Evolutionary conservation across 2,888 invertebrate species (phyloP), one percentile per base, ranked within the genome.

Genomic region (Drosophila glabriapex): DNA sequence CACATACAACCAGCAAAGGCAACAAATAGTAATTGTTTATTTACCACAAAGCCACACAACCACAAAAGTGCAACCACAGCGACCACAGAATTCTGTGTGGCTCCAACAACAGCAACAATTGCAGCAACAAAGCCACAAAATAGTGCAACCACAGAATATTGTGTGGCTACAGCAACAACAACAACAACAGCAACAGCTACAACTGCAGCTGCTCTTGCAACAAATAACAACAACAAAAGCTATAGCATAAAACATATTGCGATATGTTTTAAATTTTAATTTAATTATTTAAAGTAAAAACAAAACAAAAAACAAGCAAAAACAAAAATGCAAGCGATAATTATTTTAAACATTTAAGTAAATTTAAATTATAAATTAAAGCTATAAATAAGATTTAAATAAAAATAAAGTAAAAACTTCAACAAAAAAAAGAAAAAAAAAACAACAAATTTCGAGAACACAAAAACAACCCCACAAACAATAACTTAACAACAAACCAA

Each of bases 281-380:
- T 92, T 93, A 91, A 92, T 93, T 93, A 92, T 92, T 92, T 93
- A 92, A 88, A 88, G 85, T 90, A 88, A 89, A 78, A 68, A n/a
- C 22, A 53, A 56, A 68, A 85, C 25, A 78, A 84, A 80, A 75
- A 76, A 86, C 29, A 60, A 65, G 63, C 29, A 64, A 82, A 89
- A 90, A 83, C 62, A 76, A 84, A 83, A 85, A 91, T 86, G 91
- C 92, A 91, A 90, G 83, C 87, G 92, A 93, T 93, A 92, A 93
- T 93, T 93, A 93, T 93, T 86, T 93, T 93, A 93, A 93, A 93
- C 86, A 86, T 92, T 92, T 93, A 93, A 93, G 93, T 91, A 92
- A 91, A 91, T 90, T 92, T 93, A 93, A 93, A 93, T 92, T 92
- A 93, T 93, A 92, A 92, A 92, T 82, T 83, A 92, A 85, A 92